Base-by-base conservation (phyloP, 2,113 vertebrate genomes). In the Lycaon pictus region DNA sequence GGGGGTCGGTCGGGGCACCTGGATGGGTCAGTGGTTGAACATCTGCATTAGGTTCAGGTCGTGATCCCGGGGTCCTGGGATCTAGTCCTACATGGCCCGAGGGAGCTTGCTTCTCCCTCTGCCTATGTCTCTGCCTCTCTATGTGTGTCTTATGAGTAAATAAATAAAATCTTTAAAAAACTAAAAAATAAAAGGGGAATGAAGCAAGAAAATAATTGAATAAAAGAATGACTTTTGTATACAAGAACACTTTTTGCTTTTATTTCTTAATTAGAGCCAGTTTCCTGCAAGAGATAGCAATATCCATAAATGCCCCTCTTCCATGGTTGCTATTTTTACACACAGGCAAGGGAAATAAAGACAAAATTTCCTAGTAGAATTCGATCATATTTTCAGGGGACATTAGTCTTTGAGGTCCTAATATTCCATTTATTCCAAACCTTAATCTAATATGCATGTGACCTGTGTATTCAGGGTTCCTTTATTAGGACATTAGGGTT, bases 221-320 rank as follows among this genome's bases (percentile, higher is more conserved):
- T 4, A 82, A 69, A 35, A 43, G 17, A 81, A 80, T 67, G n/a
- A 22, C 20, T n/a, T 95, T 79, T 88, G 20, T 35, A 51, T 32
- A 65, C 10, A 65, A 20, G 43, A 72, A 89, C n/a, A n/a, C 9
- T 4, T 13, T 48, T 97, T 91, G 89, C 93, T 87, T 97, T 92
- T 80, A 97, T 51, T 82, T 77, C 94, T 95, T 92, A 95, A 92
- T 91, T 96, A 60, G 88, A 0, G 0, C 72, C 80, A 17, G 35
- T 88, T 96, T 97, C n/a, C 32, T 88, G 20, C 94, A 96, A 97
- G 88, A 96, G 92, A 29, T 77, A 43, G 63, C 82, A 93, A 92
- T 97, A 96, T 87, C 95, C 15, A 51, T 92, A 96, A 97, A 97
- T 88, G 51, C 29, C 77, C 67, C 43, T n/a, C 71, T 25, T 55